Conservation (phyloP, 2,888 invertebrate genomes). For the Aphodius granarius region DNA sequence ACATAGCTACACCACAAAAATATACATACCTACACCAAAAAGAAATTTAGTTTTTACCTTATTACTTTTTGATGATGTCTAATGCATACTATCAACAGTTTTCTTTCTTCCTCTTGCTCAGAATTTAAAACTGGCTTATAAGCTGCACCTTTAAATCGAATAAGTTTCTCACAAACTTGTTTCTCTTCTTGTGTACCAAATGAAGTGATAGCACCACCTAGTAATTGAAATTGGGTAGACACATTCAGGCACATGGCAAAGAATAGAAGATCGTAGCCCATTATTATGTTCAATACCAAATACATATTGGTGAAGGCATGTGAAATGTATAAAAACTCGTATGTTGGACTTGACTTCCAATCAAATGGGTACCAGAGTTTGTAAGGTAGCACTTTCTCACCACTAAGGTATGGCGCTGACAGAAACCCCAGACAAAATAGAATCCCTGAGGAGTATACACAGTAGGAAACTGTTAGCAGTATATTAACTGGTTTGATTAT, state of each 20-base stretch:
- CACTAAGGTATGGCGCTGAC: slow-evolving; percentile 26
- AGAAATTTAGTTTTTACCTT: slow-evolving; percentile 15
- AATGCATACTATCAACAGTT: slow-evolving; percentile 28
- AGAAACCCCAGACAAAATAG: slow-evolving; percentile 29
- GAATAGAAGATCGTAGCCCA: slow-evolving; percentile 33
- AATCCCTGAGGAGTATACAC: slow-evolving; percentile 22
- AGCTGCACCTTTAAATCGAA: background rate
- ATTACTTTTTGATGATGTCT: slow-evolving; percentile 33
- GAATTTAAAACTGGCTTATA: background rate
- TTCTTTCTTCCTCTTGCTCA: slow-evolving; percentile 16
- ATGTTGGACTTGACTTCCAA: slow-evolving; percentile 24
- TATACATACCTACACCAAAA: background rate
- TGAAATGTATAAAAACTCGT: slow-evolving; percentile 31
- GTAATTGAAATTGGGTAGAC: slow-evolving; percentile 30
- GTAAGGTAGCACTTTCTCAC: slow-evolving; percentile 28
- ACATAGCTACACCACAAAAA: background rate
- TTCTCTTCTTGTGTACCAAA: slow-evolving; percentile 22
- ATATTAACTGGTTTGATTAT: slow-evolving; percentile 23
- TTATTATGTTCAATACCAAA: slow-evolving; percentile 26
- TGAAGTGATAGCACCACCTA: slow-evolving; percentile 24
- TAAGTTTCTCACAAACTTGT: background rate
- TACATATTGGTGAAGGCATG: slow-evolving; percentile 30
- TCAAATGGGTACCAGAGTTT: slow-evolving; percentile 32
- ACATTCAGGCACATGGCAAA: slow-evolving; percentile 30
- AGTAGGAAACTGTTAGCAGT: slow-evolving; percentile 20